These are phyloP conservation scores for Climacteris rufus DNA, from an alignment of 2,113 vertebrate genomes.

Conservation along the genomic window DNA sequence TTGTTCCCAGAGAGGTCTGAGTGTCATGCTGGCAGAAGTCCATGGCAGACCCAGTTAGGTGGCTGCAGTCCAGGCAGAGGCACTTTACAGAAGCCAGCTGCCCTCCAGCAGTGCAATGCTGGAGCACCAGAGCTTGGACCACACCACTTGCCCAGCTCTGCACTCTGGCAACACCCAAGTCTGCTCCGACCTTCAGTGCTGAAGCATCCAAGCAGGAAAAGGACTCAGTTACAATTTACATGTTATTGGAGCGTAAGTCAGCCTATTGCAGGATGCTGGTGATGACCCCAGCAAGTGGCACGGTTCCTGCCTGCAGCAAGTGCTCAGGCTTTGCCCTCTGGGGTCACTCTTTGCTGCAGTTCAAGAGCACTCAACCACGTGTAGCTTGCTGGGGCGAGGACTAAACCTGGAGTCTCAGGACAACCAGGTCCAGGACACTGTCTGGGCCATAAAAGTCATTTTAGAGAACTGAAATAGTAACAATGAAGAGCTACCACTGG, in stretches of 20 bases:
- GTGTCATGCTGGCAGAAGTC: neutral
- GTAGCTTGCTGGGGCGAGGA: neutral
- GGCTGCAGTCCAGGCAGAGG: neutral
- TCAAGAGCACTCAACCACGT: rapidly evolving
- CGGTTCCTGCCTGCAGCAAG: neutral
- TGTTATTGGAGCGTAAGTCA: neutral
- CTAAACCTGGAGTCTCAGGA: neutral
- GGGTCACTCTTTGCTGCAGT: rapidly evolving
- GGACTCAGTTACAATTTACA: neutral
- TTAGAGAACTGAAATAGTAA: neutral
- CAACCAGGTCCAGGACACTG: neutral
- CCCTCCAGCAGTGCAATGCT: rapidly evolving
- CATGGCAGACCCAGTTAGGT: neutral
- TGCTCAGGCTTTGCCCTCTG: rapidly evolving
- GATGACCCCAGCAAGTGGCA: neutral
- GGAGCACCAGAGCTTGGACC: neutral
- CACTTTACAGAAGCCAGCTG: neutral
- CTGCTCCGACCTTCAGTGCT: neutral
- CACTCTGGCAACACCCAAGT: neutral
- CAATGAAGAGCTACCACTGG: neutral
- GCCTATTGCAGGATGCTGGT: neutral
- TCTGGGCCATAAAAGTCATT: neutral
- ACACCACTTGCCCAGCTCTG: neutral
- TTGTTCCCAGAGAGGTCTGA: neutral
- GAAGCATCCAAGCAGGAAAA: neutral